Percentiles rank a stretch among this genome's conserved stretches.
Conservation (phyloP, 2,113 vertebrate species). For the Dinomys branickii region DNA sequence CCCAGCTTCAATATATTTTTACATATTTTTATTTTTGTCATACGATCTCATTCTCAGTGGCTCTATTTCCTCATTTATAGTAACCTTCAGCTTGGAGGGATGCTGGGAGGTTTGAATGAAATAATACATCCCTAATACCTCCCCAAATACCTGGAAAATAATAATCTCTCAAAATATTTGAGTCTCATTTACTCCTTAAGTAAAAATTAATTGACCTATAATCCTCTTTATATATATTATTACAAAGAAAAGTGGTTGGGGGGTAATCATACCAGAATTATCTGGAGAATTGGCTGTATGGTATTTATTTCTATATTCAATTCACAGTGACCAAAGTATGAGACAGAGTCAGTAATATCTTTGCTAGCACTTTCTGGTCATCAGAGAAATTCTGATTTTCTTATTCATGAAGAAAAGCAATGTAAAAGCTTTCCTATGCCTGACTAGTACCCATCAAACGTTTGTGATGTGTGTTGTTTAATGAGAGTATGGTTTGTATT, state of each 20-base stretch:
- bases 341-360: neutral
- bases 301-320: neutral
- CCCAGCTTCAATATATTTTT: neutral
- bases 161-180: neutral
- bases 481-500: constrained; percentile 52
- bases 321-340: neutral
- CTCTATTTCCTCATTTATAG: neutral
- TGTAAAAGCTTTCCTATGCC: neutral
- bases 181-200: neutral
- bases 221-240: neutral
- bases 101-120: neutral
- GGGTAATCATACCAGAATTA: neutral
- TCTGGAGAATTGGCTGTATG: neutral
- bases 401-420: neutral
- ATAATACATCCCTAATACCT: neutral
- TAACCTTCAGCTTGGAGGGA: neutral
- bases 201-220: constrained; percentile 5
- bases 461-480: neutral
- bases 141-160: neutral
- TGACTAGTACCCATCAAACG: neutral
- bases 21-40: constrained; percentile 20
- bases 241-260: neutral
- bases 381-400: neutral
- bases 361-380: neutral
- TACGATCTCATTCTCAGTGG: neutral